Percentiles rank a stretch among this genome's conserved stretches.
Evolutionary conservation across 2,797 vertebrate species (phyloP).

Genomic region (Lycodopsis pacificus): DNA sequence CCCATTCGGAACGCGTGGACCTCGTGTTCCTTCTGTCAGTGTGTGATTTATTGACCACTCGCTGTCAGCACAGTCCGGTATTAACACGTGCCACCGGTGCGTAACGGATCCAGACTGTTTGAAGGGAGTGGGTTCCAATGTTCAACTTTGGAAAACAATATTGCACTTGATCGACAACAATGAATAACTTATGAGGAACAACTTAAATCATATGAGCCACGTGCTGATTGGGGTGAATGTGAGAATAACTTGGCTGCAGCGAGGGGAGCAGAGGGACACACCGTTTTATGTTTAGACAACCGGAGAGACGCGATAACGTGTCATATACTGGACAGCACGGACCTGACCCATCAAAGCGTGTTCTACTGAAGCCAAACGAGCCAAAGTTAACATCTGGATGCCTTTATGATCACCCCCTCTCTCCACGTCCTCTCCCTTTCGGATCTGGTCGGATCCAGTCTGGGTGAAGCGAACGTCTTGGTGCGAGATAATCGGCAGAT

Average conservation of each 20-base stretch:
- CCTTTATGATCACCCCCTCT: neutral
- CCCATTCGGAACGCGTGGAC: neutral
- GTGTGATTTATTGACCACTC: constrained; percentile 5
- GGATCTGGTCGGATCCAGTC: constrained; percentile 81
- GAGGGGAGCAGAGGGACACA: constrained; percentile 22
- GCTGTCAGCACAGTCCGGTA: neutral
- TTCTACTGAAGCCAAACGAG: neutral
- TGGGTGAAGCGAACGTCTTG: constrained; percentile 62
- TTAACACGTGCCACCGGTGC: neutral
- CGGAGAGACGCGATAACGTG: constrained; percentile 45
- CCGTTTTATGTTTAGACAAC: constrained; percentile 69
- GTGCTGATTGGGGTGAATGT: neutral
- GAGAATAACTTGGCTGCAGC: constrained; percentile 35
- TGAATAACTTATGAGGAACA: neutral
- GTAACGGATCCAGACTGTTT: neutral
- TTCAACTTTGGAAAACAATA: neutral
- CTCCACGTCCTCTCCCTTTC: neutral
- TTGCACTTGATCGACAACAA: neutral
- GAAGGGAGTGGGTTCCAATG: neutral
- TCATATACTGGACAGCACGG: constrained; percentile 20
- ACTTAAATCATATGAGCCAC: neutral
- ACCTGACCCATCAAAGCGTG: neutral
- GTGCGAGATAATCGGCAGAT: constrained; percentile 80
- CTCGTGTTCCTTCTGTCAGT: neutral
- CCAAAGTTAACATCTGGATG: neutral